Percentiles rank a stretch among this genome's conserved stretches.
Conservation (phyloP, 2,113 vertebrate genomes). For the Daubentonia madagascariensis region DNA sequence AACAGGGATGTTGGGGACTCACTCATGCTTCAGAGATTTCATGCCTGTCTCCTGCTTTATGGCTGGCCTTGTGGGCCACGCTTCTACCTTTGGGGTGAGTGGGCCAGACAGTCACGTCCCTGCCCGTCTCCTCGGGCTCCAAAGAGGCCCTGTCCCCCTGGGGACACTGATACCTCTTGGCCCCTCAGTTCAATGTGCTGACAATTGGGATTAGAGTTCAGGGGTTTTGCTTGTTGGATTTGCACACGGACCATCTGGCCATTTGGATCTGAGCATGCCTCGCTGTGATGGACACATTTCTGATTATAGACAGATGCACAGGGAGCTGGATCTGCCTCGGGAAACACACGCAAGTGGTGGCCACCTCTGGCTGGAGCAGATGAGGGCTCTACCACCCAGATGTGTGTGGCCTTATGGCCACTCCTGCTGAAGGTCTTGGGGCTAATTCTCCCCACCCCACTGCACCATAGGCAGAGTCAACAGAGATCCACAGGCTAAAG, state of each 20-base stretch:
- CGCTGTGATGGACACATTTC: neutral
- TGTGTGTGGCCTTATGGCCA: neutral
- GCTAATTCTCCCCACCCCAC: neutral
- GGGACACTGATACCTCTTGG: neutral
- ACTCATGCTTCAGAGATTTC: neutral
- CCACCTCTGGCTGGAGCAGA: neutral
- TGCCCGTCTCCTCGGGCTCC: neutral
- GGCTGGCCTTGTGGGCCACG: no score
- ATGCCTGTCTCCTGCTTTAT: neutral
- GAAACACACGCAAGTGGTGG: neutral
- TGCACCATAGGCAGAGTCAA: neutral
- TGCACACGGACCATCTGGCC: neutral
- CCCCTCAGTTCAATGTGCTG: neutral
- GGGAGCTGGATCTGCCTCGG: neutral
- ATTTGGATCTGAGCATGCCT: neutral
- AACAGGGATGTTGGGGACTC: no score
- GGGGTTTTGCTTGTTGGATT: neutral
- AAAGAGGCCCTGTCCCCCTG: neutral
- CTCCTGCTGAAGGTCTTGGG: neutral
- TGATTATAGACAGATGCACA: accelerated
- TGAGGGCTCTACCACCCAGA: neutral
- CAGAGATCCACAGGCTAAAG: neutral
- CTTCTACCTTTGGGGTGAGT: neutral
- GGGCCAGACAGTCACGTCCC: neutral
- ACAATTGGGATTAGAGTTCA: neutral